Base-by-base conservation (phyloP, 64 coral and sea anemone species). In the Actinia equina region DNA sequence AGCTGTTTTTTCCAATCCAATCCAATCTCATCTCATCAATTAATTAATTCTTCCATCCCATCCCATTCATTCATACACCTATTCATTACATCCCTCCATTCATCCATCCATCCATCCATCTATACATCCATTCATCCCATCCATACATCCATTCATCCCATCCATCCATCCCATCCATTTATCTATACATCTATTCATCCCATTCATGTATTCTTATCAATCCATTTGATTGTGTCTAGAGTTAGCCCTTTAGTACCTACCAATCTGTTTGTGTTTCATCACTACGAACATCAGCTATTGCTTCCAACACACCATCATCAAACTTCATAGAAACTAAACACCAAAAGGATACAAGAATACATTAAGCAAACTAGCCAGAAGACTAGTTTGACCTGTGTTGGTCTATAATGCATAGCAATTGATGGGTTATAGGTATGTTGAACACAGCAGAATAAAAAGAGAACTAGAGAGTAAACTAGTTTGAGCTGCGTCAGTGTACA, bases 211-310 rank as follows among this genome's bases (percentile, higher is more conserved):
- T 18, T 12, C 57, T 49, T 49, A 49, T 49, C 46, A 49, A 49
- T 64, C 13, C 55, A 7, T 57, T 57, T 12, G 11, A 57, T 57
- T 57, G 55, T 16, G 62, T n/a, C n/a, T 23, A 1, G 0, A n/a
- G 6, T 23, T 23, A 65, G 1, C 22, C 5, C 62, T 65, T 23
- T n/a, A 65, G 4, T 41, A 87, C 83, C 88, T 23, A 96, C 94
- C 94, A 96, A 57, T 96, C 70, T 30, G 82, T 90, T 76, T 77
- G 26, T 17, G 63, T 70, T 4, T 90, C 91, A 90, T 96, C 94
- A 17, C 85, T 90, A 43, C 94, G 91, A 22, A 96, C 94, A 19
- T 96, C 94, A 30, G 69, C 88, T 84, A 96, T 90, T 22, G 94
- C 94, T 59, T 90, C 79, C 52, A 42, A 83, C 4, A 96, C 85